Percentiles rank a stretch among this genome's conserved stretches.
phyloP scores from a whole-genome alignment of 2,888 invertebrate species.

The Listrodromus nycthemerus region DNA sequence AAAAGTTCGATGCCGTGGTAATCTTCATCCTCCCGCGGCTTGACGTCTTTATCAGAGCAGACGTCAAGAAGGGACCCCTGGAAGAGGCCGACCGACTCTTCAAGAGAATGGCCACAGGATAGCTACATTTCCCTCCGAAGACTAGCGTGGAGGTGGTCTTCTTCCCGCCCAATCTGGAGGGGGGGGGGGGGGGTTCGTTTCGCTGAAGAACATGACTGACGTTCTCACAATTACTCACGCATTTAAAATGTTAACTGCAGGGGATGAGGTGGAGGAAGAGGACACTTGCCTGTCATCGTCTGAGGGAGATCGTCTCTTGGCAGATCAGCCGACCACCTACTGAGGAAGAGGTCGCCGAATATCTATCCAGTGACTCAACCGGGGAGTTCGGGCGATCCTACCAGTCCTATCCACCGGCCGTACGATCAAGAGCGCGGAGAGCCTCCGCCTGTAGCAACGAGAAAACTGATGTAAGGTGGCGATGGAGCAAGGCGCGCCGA shows the following conservation, averaged over 20 bases:
- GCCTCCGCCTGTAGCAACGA: conserved; percentile 63
- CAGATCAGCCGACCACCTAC: conserved; percentile 47
- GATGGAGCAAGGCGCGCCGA: conserved; percentile 57
- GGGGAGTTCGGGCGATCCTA: conserved; percentile 65
- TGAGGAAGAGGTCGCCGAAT: conserved; percentile 69
- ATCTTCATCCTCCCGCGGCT: conserved; percentile 74
- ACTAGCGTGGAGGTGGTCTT: conserved; percentile 74
- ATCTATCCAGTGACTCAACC: conserved; percentile 70
- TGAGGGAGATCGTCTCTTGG: conserved; percentile 62
- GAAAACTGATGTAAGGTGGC: conserved; percentile 66
- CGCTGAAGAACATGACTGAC: conserved; percentile 71
- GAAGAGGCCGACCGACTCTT: conserved; percentile 70
- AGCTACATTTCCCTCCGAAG: conserved; percentile 76
- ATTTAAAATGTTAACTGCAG: conserved; percentile 74
- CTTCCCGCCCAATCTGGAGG: neutral
- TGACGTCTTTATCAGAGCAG: conserved; percentile 73
- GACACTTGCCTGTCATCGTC: conserved; percentile 66
- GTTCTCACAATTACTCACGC: conserved; percentile 74
- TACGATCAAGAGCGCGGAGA: conserved; percentile 71
- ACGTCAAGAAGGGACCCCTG: conserved; percentile 71
- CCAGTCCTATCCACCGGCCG: conserved; percentile 51
- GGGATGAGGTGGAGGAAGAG: conserved; percentile 70
- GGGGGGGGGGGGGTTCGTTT: neutral
- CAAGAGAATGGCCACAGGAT: conserved; percentile 70
- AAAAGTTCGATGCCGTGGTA: conserved; percentile 64